A percentile compares a stretch with the other conserved stretches of the same genome.
Evolutionary conservation across 1,140 invertebrate species (phyloP).

Genomic region (Sweltsa coloradensis): DNA sequence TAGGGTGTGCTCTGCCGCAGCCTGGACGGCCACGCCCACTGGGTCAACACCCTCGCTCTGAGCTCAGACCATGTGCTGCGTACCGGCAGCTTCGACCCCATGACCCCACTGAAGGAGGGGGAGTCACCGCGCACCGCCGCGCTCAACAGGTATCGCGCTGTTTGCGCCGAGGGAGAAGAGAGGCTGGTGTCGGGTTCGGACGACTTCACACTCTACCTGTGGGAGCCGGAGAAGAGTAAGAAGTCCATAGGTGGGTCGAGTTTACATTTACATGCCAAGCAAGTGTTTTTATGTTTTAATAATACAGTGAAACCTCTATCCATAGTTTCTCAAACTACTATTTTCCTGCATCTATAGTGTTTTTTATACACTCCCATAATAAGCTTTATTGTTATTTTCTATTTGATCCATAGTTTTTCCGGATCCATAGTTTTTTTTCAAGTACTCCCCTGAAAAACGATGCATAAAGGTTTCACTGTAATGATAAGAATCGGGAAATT

Average conservation of each 20-base stretch:
- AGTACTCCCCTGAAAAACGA: too few relatives aligned
- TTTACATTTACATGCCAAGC: not conserved
- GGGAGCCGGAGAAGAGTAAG: conserved; percentile 85
- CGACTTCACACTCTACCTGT: conserved; percentile 96
- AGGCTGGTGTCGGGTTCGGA: conserved; percentile 92
- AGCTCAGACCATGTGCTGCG: conserved; percentile 94
- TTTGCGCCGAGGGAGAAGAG: conserved; percentile 54
- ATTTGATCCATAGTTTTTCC: too few relatives aligned
- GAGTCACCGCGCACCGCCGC: conserved; percentile 26
- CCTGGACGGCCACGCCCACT: conserved; percentile 92
- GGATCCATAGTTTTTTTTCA: too few relatives aligned
- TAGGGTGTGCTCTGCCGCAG: conserved; percentile 81
- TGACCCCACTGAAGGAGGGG: conserved; percentile 19
- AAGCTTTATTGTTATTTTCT: too few relatives aligned
- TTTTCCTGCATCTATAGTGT: too few relatives aligned
- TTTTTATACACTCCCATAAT: too few relatives aligned
- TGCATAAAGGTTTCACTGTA: too few relatives aligned
- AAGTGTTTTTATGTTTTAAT: not conserved
- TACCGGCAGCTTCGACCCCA: conserved; percentile 78
- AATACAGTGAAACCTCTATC: too few relatives aligned
- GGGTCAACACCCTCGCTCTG: conserved; percentile 94
- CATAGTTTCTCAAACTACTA: too few relatives aligned
- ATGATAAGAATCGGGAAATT: not conserved
- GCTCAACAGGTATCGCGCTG: conserved; percentile 49
- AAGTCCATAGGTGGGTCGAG: conserved; percentile 50